A percentile compares a stretch with the other conserved stretches of the same genome.
These are phyloP conservation scores for Eueremaeus valkanovi DNA, from an alignment of 2,888 invertebrate genomes.

Conservation along the genomic window DNA sequence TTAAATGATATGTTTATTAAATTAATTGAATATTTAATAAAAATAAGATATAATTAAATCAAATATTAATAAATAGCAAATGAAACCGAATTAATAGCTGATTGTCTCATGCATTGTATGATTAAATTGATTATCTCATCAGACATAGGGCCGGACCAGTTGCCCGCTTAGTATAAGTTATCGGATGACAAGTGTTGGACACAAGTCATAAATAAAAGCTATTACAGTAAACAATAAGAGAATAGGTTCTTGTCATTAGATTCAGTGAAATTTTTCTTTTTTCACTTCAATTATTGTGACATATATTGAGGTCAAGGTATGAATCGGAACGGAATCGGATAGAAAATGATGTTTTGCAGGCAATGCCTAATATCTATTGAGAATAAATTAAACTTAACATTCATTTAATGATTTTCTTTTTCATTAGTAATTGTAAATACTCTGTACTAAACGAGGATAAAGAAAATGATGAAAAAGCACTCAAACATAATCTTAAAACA, in stretches of 20 bases:
- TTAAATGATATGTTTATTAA: too few relatives aligned
- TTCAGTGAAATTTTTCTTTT: not conserved
- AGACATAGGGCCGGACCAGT: too few relatives aligned
- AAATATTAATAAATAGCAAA: not conserved
- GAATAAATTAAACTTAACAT: too few relatives aligned
- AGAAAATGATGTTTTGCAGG: not conserved
- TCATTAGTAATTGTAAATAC: not conserved
- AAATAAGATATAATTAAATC: not conserved
- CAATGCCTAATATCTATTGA: not conserved
- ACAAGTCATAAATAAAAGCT: too few relatives aligned
- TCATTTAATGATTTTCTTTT: not conserved
- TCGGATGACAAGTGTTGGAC: not conserved
- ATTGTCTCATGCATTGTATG: not conserved
- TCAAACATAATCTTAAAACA: too few relatives aligned
- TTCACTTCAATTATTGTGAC: not conserved
- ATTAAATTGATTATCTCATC: too few relatives aligned
- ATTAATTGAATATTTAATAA: not conserved
- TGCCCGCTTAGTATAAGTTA: too few relatives aligned
- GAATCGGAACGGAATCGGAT: not conserved
- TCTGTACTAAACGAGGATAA: too few relatives aligned
- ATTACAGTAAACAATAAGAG: too few relatives aligned
- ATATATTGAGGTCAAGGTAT: constrained; percentile 29
- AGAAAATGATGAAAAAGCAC: too few relatives aligned
- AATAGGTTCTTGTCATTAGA: too few relatives aligned
- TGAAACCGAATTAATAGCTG: not conserved